phyloP scores from a whole-genome alignment of 2,888 invertebrate species.

The Campoletis raptor region DNA sequence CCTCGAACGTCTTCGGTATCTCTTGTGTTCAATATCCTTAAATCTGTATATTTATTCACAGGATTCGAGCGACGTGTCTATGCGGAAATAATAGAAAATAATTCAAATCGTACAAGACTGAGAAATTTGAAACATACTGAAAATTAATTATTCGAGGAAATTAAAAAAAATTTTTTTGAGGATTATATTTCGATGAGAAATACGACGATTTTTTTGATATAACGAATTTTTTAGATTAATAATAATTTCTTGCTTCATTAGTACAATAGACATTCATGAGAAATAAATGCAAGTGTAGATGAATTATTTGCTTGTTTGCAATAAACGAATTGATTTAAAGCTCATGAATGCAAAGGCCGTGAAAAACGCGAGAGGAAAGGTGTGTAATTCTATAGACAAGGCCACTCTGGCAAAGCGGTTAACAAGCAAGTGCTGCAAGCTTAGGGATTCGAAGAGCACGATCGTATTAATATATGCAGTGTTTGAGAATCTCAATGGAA shows the following conservation, averaged over 20 bases:
- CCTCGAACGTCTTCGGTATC: conserved; percentile 12
- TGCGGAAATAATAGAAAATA: conserved; percentile 4
- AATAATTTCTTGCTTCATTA: too few species aligned
- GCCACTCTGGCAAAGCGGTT: conserved; percentile 61
- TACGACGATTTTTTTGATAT: too few species aligned
- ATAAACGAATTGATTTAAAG: not conserved
- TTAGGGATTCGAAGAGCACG: conserved; percentile 67
- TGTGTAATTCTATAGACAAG: not conserved
- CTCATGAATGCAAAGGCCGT: not conserved
- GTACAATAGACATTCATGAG: not conserved
- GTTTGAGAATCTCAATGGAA: conserved; percentile 72
- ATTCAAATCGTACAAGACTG: not conserved
- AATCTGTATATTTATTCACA: conserved; percentile 9
- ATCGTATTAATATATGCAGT: conserved; percentile 73
- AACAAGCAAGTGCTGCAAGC: conserved; percentile 64
- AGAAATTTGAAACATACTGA: not conserved
- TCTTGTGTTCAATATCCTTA: not conserved
- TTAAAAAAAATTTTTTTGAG: too few species aligned
- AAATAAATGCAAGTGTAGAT: not conserved
- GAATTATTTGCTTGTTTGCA: not conserved
- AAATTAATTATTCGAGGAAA: too few species aligned
- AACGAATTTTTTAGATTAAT: too few species aligned
- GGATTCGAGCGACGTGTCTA: not conserved
- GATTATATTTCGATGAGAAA: too few species aligned
- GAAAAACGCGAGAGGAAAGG: not conserved